Conservation (phyloP, 2,113 vertebrate species). For the Leucosticte australis region DNA sequence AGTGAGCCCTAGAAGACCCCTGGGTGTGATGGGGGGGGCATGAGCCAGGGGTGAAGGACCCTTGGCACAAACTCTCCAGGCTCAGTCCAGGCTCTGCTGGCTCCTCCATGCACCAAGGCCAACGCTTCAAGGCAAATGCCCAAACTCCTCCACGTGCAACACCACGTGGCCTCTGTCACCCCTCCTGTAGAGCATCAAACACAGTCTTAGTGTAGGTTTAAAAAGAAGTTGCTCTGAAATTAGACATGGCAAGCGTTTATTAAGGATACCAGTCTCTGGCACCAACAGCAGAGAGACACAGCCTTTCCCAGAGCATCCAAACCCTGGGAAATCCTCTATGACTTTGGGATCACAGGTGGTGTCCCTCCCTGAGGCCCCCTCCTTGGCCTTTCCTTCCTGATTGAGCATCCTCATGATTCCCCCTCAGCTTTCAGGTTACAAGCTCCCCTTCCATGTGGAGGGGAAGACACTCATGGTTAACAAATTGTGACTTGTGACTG, state of each 20-base stretch:
- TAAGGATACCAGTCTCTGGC: fast-evolving
- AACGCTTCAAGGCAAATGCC: neutral
- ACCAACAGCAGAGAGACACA: neutral
- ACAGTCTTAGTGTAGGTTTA: neutral
- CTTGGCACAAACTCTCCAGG: neutral
- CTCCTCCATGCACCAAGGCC: neutral
- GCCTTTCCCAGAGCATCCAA: neutral
- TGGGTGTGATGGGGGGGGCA: neutral
- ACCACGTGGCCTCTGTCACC: neutral
- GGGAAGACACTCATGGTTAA: neutral
- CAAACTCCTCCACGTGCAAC: neutral
- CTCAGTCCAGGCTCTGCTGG: neutral
- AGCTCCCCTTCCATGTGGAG: neutral
- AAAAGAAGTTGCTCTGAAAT: neutral
- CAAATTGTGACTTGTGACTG: fast-evolving
- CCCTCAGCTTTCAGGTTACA: neutral
- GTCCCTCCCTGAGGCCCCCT: neutral
- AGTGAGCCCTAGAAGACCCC: neutral
- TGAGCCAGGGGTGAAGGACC: neutral
- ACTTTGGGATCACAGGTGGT: neutral
- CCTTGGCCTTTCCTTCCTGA: neutral
- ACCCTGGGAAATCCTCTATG: neutral
- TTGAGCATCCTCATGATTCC: fast-evolving
- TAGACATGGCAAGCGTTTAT: neutral
- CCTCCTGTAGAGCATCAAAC: neutral